Evolutionary conservation across 1,140 invertebrate species (phyloP), one percentile per base, ranked within the genome.

Genomic region (Batillaria attramentaria): DNA sequence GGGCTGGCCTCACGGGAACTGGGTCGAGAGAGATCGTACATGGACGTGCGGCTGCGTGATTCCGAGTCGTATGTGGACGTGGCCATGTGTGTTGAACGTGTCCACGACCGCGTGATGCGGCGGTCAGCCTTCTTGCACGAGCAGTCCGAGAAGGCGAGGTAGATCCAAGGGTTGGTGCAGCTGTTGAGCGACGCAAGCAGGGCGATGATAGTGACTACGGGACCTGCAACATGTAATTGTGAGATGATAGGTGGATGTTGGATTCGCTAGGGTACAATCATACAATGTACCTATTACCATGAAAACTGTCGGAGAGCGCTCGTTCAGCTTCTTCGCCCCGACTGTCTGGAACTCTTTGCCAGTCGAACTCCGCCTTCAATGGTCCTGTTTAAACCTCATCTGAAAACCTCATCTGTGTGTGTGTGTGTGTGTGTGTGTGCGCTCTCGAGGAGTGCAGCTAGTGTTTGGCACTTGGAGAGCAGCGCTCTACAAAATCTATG

Each of bases 121-220:
- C 80, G 73, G 0, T 75, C 41, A 2, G 42, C 35, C 33, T 74
- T 46, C 33, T 35, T n/a, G 70, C 79, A 81, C n/a, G 77, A 10
- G 46, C 73, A 81, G 6, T 83, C 84, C 62, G 80, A 95, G 86
- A 95, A 95, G 43, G 92, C 92, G 65, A 96, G 91, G 87, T 95
- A 95, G 79, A 96, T 95, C 94, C 94, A 96, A 0, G 95, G 95
- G 89, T 96, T 96, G n/a, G 94, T 93, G 86, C 94, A 95, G 83
- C 94, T 95, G 84, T 96, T 96, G 13, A 96, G 90, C 84, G 94
- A 95, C 43, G 94, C 94, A 60, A 96, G 89, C 3, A 95, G 91
- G 10, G 94, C 91, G 41, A 95, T 90, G 76, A 95, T 94, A 5
- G 94, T 94, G 81, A 95, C 93, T 24, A 91, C 88, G 41, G 93